Percentiles rank a stretch among this genome's conserved stretches.
These are phyloP conservation scores for Istiophorus platypterus DNA, from an alignment of 2,113 vertebrate genomes.

Conservation along the genomic window DNA sequence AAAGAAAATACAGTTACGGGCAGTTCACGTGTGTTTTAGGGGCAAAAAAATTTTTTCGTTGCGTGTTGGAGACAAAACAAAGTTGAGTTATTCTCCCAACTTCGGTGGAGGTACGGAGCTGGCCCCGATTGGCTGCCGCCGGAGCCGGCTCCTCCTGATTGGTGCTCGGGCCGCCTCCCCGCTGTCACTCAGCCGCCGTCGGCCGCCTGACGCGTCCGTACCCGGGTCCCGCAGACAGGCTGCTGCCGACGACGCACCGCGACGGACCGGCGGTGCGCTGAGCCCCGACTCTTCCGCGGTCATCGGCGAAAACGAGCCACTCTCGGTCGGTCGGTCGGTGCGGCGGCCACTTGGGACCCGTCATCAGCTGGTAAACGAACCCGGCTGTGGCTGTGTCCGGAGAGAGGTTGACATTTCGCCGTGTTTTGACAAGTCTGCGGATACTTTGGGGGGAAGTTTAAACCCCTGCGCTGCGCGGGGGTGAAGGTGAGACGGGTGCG, in stretches of 20 bases:
- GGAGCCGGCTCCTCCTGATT: constrained; percentile 54
- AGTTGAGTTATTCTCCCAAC: background rate
- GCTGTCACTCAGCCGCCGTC: constrained; percentile 38
- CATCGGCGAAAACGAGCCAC: background rate
- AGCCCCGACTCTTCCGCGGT: background rate
- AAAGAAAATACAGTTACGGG: background rate
- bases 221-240: constrained; percentile 6
- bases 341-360: background rate
- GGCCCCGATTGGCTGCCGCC: constrained; percentile 60
- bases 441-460: constrained; percentile 57
- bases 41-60: background rate
- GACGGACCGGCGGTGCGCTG: constrained; percentile 1
- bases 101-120: background rate
- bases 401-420: background rate
- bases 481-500: constrained; percentile 48
- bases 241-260: constrained; percentile 1
- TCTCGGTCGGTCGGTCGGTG: background rate
- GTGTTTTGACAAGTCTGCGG: constrained; percentile 9
- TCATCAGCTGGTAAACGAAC: background rate
- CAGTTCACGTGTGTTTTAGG: constrained; percentile 5
- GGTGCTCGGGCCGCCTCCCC: constrained; percentile 31
- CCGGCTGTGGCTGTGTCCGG: background rate
- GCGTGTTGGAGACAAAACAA: constrained; percentile 24
- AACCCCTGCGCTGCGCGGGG: constrained; percentile 19
- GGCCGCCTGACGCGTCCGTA: constrained; percentile 45